Evolutionary conservation across 1,140 invertebrate genomes (phyloP), one percentile per base, ranked within the genome.

Genomic region (Eumaeus atala): DNA sequence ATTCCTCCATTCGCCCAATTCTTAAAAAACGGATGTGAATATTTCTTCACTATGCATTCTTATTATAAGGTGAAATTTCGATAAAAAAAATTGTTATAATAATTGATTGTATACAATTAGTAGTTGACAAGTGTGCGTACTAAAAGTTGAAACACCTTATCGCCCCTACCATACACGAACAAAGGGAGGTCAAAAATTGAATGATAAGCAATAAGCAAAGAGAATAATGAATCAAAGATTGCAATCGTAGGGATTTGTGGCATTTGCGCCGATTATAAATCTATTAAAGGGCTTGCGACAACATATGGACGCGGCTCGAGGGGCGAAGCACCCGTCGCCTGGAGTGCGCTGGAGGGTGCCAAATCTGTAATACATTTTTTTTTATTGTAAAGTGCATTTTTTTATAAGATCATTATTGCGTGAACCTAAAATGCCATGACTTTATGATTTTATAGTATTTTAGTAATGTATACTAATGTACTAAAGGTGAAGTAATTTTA

Each of bases 241-340:
- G 54, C 53, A 72, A 78, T 83, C 66, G 59, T 18, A 52, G 57
- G 64, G 72, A 77, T 82, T 79, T 80, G 77, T 56, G 74, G 78
- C 72, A 75, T 75, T 74, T 74, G 73, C 56, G 61, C 60, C 71
- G 67, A 75, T 84, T 77, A 77, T 56, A 75, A 81, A 71, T 73
- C 73, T 77, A 75, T 84, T 76, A 78, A n/a, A 66, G 48, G 61
- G 59, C 54, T 53, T 53, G 71, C 51, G 71, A 68, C 57, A 72
- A 71, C 81, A 84, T 84, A 84, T 81, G 78, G 66, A 70, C 61
- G 40, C 65, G 56, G 65, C 51, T 58, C 35, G 56, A 61, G 60
- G 72, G 71, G 71, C 58, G 54, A 57, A 62, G 63, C 62, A 44
- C 73, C 72, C 58, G 71, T 50, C 56, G 66, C 70, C 58, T 40